These are phyloP conservation scores for Puma concolor DNA, from an alignment of 2,113 vertebrate genomes.

Conservation along the genomic window DNA sequence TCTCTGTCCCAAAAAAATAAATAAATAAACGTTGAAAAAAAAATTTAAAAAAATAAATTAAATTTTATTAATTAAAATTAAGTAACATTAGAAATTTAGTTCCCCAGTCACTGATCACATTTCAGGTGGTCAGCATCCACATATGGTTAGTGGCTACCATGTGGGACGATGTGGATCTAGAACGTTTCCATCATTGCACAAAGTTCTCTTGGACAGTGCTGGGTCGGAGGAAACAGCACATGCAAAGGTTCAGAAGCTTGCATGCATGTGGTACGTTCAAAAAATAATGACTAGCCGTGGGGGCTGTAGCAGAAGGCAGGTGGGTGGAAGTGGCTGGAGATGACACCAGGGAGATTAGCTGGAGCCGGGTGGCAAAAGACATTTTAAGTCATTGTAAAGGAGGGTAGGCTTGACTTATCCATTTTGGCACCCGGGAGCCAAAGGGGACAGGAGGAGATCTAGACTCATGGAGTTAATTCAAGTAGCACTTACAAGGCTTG, in stretches of 20 bases:
- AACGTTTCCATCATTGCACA: neutral
- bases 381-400: neutral
- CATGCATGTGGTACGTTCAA: neutral
- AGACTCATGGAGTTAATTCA: neutral
- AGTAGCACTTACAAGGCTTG: neutral
- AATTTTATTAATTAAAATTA: neutral
- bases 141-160: neutral
- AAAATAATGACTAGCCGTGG: neutral
- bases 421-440: neutral
- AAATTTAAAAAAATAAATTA: neutral
- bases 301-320: neutral
- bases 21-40: neutral
- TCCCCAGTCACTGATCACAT: neutral
- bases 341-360: neutral
- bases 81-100: neutral
- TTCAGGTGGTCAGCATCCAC: neutral
- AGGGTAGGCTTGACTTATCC: neutral
- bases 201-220: neutral
- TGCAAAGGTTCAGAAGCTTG: neutral
- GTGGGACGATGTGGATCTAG: neutral
- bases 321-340: neutral
- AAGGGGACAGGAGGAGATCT: neutral
- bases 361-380: neutral
- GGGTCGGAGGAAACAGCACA: neutral
- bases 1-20: neutral